phyloP scores from a whole-genome alignment of 2,888 invertebrate species.

The Troides helena region DNA sequence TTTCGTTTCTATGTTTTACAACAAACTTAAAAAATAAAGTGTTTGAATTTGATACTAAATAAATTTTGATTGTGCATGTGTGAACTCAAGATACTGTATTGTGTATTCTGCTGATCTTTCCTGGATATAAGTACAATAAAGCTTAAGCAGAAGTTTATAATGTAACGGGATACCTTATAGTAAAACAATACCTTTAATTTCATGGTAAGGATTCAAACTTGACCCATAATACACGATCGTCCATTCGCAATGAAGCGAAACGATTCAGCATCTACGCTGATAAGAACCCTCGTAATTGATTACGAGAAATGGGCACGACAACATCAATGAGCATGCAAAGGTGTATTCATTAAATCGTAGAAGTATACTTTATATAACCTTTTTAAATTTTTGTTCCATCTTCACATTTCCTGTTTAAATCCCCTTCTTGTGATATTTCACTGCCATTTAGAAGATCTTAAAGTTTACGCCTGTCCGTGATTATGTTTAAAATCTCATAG shows the following conservation, averaged over 20 bases:
- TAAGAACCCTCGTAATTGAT: constrained; percentile 17
- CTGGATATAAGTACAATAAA: not conserved
- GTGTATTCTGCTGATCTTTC: not conserved
- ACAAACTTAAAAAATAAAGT: no score
- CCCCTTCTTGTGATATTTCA: not conserved
- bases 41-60: not conserved
- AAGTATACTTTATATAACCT: not conserved
- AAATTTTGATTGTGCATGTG: not conserved
- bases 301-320: constrained; percentile 6
- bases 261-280: constrained; percentile 19
- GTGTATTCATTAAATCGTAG: not conserved
- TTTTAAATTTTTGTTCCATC: not conserved
- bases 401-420: not conserved
- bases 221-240: constrained; percentile 14
- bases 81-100: not conserved
- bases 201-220: constrained; percentile 25
- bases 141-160: constrained; percentile 3
- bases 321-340: not conserved
- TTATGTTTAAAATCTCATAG: no score
- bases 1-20: no score
- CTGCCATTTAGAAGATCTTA: not conserved
- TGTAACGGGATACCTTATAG: constrained; percentile 11
- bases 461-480: not conserved
- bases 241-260: constrained; percentile 15
- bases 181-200: constrained; percentile 25